Conservation (phyloP, 2,888 invertebrate genomes). For the Drosophila glabriapex region DNA sequence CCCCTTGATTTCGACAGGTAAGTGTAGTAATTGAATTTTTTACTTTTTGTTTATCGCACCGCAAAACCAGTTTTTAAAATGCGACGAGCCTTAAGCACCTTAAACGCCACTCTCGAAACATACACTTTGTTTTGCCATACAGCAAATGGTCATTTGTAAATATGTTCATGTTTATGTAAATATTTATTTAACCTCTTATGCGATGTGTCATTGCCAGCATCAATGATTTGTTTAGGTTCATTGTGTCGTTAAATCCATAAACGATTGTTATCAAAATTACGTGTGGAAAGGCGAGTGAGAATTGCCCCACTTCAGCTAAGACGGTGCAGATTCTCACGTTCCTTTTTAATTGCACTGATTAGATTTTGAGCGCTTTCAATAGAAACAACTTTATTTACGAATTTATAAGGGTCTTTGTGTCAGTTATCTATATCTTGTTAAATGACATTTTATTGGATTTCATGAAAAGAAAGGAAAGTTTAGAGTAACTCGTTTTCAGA, state of each 20-base stretch:
- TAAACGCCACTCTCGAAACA: background rate
- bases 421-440: background rate
- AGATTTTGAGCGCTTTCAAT: conserved; percentile 28
- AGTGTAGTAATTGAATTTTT: conserved; percentile 13
- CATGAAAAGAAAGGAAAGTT: background rate
- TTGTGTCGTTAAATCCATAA: conserved; percentile 33
- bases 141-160: background rate
- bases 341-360: conserved; percentile 51
- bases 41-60: background rate
- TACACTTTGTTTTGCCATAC: background rate
- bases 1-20: conserved; percentile 54
- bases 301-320: conserved; percentile 44
- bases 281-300: conserved; percentile 35
- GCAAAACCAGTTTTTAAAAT: conserved; percentile 16
- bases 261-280: conserved; percentile 54
- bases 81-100: background rate
- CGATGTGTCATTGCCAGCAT: conserved; percentile 3
- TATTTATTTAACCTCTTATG: background rate
- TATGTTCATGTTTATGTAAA: background rate
- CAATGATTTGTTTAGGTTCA: conserved; percentile 8
- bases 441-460: background rate
- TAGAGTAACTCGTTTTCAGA: background rate
- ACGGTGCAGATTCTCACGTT: conserved; percentile 37
- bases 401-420: background rate
- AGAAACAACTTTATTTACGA: background rate